These are phyloP conservation scores for Lithophane semibrunnea DNA, from an alignment of 2,888 invertebrate genomes.

Conservation along the genomic window DNA sequence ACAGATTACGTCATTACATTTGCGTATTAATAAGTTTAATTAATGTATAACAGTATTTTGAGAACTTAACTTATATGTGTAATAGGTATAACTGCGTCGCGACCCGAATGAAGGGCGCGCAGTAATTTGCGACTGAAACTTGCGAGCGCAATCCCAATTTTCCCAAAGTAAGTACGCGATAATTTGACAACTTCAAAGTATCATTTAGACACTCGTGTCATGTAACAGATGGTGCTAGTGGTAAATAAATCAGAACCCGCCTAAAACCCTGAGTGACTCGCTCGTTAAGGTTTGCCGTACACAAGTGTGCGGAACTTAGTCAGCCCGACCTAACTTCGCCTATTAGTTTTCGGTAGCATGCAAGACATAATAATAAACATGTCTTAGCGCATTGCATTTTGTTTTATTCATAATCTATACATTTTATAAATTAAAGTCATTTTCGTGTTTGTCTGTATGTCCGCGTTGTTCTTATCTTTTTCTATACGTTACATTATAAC, in stretches of 20 bases:
- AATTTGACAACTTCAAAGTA: conserved; percentile 88
- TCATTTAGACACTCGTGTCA: conserved; percentile 83
- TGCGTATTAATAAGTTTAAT: conserved; percentile 53
- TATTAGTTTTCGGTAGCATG: conserved; percentile 72
- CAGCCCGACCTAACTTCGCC: conserved; percentile 69
- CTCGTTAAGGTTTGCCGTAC: conserved; percentile 79
- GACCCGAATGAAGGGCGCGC: conserved; percentile 45
- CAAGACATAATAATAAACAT: conserved; percentile 70
- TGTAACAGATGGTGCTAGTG: conserved; percentile 84
- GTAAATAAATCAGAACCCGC: conserved; percentile 83
- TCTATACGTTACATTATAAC: no score
- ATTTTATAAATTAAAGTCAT: no score
- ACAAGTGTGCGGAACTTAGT: conserved; percentile 75
- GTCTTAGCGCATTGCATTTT: conserved; percentile 40
- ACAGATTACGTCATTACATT: conserved; percentile 34
- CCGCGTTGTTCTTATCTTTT: no score
- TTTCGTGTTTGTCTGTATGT: no score
- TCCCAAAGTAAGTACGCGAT: conserved; percentile 79
- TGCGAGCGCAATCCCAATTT: conserved; percentile 70
- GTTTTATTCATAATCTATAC: background rate
- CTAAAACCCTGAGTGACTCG: conserved; percentile 82
- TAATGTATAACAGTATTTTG: conserved; percentile 52
- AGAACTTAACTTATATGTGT: conserved; percentile 47
- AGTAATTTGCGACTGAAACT: conserved; percentile 65
- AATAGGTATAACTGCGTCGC: conserved; percentile 33